phyloP scores from a whole-genome alignment of 2,888 invertebrate genomes.

The Mellilla xanthometata region DNA sequence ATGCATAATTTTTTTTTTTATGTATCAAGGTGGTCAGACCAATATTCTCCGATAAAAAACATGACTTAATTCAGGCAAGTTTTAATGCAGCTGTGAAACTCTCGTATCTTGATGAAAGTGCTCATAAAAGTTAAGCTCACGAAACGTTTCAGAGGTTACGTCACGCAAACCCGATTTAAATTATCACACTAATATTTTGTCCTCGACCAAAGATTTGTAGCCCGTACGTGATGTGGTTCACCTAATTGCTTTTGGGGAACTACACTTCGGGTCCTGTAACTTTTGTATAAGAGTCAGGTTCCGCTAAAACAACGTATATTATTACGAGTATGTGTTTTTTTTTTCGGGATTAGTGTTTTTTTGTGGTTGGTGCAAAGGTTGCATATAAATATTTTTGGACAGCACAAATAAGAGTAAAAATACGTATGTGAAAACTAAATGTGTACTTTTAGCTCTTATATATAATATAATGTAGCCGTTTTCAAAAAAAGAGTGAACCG shows the following conservation, averaged over 20 bases:
- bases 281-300: neutral
- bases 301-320: too few species aligned
- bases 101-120: constrained; percentile 18
- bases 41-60: neutral
- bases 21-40: too few species aligned
- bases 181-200: constrained; percentile 27
- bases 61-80: neutral
- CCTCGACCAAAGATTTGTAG: constrained; percentile 23
- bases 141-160: constrained; percentile 7
- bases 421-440: too few species aligned
- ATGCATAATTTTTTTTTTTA: too few species aligned
- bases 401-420: too few species aligned
- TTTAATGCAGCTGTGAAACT: constrained; percentile 6
- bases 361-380: too few species aligned
- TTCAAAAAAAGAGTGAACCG: too few species aligned
- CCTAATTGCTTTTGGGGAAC: constrained; percentile 15
- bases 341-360: too few species aligned
- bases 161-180: constrained; percentile 26
- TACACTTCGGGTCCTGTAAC: constrained; percentile 5
- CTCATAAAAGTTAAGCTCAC: constrained; percentile 23
- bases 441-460: too few species aligned
- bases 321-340: too few species aligned
- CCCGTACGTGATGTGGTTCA: constrained; percentile 21
- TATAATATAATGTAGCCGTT: too few species aligned
- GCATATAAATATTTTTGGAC: too few species aligned